Evolutionary conservation across 2,888 invertebrate genomes (phyloP).

Genomic region (Drosophila mulleri): DNA sequence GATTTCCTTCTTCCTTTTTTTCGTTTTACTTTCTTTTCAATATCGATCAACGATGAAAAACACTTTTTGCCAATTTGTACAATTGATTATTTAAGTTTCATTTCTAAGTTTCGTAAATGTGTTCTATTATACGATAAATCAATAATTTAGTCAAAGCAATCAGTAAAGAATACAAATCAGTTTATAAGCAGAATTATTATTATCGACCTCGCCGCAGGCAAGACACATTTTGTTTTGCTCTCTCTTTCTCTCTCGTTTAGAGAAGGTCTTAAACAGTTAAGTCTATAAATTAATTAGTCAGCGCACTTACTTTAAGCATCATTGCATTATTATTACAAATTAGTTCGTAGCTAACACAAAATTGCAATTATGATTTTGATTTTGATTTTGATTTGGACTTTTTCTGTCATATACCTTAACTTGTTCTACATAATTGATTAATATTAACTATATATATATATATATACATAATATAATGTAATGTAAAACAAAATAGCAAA

Average conservation of each 20-base stretch:
- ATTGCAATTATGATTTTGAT: background rate
- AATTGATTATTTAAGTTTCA: slow-evolving; percentile 36
- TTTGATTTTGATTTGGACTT: slow-evolving; percentile 10
- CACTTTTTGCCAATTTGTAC: slow-evolving; percentile 45
- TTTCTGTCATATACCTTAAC: slow-evolving; percentile 13
- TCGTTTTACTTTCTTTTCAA: background rate
- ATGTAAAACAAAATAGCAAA: slow-evolving; percentile 90
- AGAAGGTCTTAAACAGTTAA: slow-evolving; percentile 35
- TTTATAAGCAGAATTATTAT: slow-evolving; percentile 54
- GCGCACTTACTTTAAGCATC: slow-evolving; percentile 65
- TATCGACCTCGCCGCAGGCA: slow-evolving; percentile 31
- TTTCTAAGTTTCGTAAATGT: slow-evolving; percentile 35
- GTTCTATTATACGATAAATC: slow-evolving; percentile 14
- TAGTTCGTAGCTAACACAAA: slow-evolving; percentile 42
- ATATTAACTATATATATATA: slow-evolving; percentile 38
- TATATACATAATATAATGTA: slow-evolving; percentile 42
- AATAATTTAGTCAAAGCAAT: slow-evolving; percentile 46
- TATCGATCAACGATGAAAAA: background rate
- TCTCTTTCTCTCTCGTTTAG: slow-evolving; percentile 11
- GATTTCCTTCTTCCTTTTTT: background rate
- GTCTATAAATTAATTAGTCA: slow-evolving; percentile 57
- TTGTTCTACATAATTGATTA: slow-evolving; percentile 36
- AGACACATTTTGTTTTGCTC: slow-evolving; percentile 26
- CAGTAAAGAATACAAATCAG: slow-evolving; percentile 28
- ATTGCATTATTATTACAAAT: slow-evolving; percentile 39